Evolutionary conservation across 2,888 invertebrate genomes (phyloP).

Genomic region (Apantesis nais): DNA sequence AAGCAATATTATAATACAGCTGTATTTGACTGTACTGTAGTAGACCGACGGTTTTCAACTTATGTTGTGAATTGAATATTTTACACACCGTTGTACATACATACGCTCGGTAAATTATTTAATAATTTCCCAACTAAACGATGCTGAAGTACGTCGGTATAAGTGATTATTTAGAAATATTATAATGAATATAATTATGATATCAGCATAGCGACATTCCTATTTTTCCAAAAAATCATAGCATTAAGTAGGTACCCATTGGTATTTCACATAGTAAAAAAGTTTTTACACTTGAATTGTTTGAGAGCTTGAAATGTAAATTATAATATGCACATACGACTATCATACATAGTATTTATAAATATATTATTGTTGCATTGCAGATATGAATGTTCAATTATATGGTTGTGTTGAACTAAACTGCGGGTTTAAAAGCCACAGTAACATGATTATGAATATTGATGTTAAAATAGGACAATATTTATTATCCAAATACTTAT

Average conservation of each 20-base stretch:
- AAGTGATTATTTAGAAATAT: constrained; percentile 15
- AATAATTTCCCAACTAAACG: constrained; percentile 11
- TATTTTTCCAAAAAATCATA: constrained; percentile 48
- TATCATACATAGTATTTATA: neutral
- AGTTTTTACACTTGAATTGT: constrained; percentile 12
- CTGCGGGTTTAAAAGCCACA: neutral
- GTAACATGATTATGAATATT: neutral
- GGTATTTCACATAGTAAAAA: constrained; percentile 14
- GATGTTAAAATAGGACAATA: neutral
- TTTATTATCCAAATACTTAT: neutral
- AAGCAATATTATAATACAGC: constrained; percentile 31
- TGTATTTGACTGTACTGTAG: constrained; percentile 19
- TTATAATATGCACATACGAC: neutral
- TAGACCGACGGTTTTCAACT: neutral
- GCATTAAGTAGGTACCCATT: constrained; percentile 30
- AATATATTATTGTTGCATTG: constrained; percentile 3
- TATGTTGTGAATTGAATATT: constrained; percentile 3
- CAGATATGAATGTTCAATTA: neutral
- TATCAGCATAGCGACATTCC: constrained; percentile 40
- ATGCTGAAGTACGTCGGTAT: constrained; percentile 10
- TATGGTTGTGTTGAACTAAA: neutral
- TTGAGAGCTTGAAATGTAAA: neutral
- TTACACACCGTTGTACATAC: neutral
- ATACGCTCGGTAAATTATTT: neutral
- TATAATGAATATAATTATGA: constrained; percentile 23